Evolutionary conservation across 64 coral and sea anemone species (phyloP), one percentile per base, ranked within the genome.

Genomic region (Montipora capricornis): DNA sequence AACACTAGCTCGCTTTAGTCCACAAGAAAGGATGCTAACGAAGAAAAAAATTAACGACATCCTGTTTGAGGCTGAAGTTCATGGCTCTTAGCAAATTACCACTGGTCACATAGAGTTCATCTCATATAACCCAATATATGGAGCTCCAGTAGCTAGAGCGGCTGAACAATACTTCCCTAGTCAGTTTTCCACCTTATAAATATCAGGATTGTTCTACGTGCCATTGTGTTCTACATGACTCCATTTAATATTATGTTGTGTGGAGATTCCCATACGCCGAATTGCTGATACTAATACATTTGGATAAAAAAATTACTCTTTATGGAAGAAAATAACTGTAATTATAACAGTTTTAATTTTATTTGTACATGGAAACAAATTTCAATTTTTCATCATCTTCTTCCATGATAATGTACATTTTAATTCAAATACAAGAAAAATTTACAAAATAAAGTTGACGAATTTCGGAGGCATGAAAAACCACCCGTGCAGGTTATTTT

Each of bases 1-100:
- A 29, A 29, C 29, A 29, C 29, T 29, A 29, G 29, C 29, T 29
- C 29, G 29, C 29, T 29, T 29, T 29, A 29, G 29, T 29, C 29
- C 29, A 29, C 29, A 29, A 29, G 29, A 84, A 61, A 84, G 55
- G 55, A 84, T 84, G 14, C 55, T 84, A 84, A 84, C 81, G 1
- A 66, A 64, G 64, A 64, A 29, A 29, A 29, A 29, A 29, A 29
- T 29, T 29, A 29, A 29, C 29, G 29, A 29, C 29, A 29, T 29
- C 81, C 81, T 84, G 81, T 73, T 74, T 51, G 84, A 74, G 68
- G 68, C 84, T 74, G 84, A 87, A 79, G 37, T 26, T 73, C 81
- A 84, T 64, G 84, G 68, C 84, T 87, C 84, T 19, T 45, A 24
- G 68, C 45, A 87, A 74, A 51, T 19, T 49, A 57, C 13, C 50